Evolutionary conservation across 2,888 invertebrate genomes (phyloP).

Genomic region (Ophonus ardosiacus): DNA sequence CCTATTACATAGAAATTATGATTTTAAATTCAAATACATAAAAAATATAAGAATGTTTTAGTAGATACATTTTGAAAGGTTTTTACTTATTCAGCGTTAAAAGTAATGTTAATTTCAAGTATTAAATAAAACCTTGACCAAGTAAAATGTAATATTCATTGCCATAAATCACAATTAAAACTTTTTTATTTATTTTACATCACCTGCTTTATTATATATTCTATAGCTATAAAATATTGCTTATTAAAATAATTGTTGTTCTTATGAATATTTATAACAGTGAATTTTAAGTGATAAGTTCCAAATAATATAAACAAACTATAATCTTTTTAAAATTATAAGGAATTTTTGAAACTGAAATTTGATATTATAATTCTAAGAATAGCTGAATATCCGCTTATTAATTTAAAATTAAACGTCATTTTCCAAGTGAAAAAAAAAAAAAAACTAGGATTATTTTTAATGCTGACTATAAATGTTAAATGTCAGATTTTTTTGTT

Average conservation of each 20-base stretch:
- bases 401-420: constrained; percentile 10
- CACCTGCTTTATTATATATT: not conserved
- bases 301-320: not conserved
- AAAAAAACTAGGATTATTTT: constrained; percentile 14
- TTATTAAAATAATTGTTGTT: not conserved
- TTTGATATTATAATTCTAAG: not conserved
- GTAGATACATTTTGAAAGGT: no score
- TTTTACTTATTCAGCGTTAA: not conserved
- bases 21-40: no score
- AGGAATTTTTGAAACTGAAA: not conserved
- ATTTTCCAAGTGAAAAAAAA: not conserved
- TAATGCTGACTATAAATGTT: not conserved
- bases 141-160: not conserved
- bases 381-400: constrained; percentile 25
- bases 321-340: not conserved
- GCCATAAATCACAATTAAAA: not conserved
- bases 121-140: constrained; percentile 2
- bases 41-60: not conserved
- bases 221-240: not conserved
- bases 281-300: not conserved
- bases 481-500: constrained; percentile 36
- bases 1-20: no score
- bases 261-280: constrained; percentile 27
- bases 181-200: not conserved
- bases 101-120: not conserved